Evolutionary conservation across 2,888 invertebrate species (phyloP), one percentile per base, ranked within the genome.

Genomic region (Temnothorax unifasciatus): DNA sequence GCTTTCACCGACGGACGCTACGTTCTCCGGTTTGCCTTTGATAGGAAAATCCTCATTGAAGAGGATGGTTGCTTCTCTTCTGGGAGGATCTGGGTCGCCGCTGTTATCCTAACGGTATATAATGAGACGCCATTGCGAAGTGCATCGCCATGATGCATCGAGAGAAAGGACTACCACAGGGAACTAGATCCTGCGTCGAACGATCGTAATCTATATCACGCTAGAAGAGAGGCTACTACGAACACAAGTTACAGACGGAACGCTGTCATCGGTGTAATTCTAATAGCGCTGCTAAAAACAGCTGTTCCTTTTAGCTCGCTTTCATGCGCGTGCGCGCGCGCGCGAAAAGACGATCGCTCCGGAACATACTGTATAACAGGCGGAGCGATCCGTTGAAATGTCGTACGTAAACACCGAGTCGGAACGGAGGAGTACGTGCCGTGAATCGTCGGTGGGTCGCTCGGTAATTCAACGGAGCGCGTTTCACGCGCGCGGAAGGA

Each of bases 41-140:
- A 41, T 84, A 75, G 84, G 82, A 83, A 84, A 74, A 75, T 83
- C 74, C 64, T 54, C 66, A 18, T 54, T 52, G 63, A 84, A 29
- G 83, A 79, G 83, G 83, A 85, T 81, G 79, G 75, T 74, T 83
- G 85, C 54, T 83, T 84, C 75, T 83, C 83, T 86, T 84, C 83
- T 86, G 87, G 81, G 47, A 84, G 81, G 84, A 90, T 90, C 90
- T 88, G 84, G 90, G 90, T 90, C 89, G 87, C 82, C 74, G 84
- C 82, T 87, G 86, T 85, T 86, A 88, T 86, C 85, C 90, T 90
- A 90, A 90, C 89, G 89, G 89, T 90, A 89, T 83, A 86, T 38
- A 75, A 82, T 74, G 74, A 85, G 86, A 64, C 76, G 87, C 69
- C 54, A 34, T 69, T 69, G n/a, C 82, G 64, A 52, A 59, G 61